Evolutionary conservation across 2,113 vertebrate species (phyloP).

Genomic region (Amblyornis subalaris): DNA sequence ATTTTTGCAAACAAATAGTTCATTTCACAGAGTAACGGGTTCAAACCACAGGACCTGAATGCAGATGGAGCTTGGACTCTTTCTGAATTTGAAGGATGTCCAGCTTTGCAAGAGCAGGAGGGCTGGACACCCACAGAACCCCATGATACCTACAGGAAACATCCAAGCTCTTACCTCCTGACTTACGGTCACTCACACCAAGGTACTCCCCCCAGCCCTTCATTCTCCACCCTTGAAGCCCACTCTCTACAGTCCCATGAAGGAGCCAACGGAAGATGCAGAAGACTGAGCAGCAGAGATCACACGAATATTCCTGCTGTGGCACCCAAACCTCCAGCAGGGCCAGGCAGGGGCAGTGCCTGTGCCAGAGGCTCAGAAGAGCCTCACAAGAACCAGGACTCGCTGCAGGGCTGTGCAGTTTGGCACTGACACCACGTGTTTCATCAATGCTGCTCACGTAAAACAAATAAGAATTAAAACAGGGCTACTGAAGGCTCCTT

Average conservation of each 20-base stretch:
- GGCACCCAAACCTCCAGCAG: not conserved
- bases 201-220: not conserved
- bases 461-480: not conserved
- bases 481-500: not conserved
- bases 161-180: not conserved
- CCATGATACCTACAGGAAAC: fast-evolving
- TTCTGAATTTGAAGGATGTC: not conserved
- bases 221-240: not conserved
- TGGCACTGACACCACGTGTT: not conserved
- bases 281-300: not conserved
- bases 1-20: not conserved
- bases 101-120: not conserved
- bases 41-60: not conserved
- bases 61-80: not conserved
- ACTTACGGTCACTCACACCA: not conserved
- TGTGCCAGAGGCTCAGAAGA: not conserved
- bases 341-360: not conserved
- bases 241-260: fast-evolving
- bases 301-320: not conserved
- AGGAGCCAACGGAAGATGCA: not conserved
- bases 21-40: not conserved
- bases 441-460: not conserved
- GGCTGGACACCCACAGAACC: not conserved
- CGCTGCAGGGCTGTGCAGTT: fast-evolving
- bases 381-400: not conserved